Evolutionary conservation across 2,113 vertebrate species (phyloP), one percentile per base, ranked within the genome.

Genomic region (Micromys minutus): DNA sequence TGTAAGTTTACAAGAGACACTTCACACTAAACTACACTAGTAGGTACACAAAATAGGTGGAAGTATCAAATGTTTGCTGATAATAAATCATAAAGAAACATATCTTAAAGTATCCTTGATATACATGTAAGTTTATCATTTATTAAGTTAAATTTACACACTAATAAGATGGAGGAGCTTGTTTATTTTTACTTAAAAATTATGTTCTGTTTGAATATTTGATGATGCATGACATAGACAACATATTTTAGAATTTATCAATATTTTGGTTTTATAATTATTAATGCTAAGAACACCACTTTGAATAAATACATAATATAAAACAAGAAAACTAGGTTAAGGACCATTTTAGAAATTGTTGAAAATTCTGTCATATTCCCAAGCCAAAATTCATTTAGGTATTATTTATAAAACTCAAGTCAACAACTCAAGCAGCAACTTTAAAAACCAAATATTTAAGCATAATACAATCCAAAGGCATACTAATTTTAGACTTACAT

Each of bases 221-320:
- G 45, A n/a, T 69, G 12, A 31, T 52, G 2, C 31, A 69, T 22
- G 34, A 24, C 22, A 50, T 34, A 85, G 84, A 86, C 45, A 69
- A 69, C 63, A 86, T 86, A 67, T 69, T 50, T 86, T 86, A 86
- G 45, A 65, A 86, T 52, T 69, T 61, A 69, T 86, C 84, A 86
- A 67, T 86, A 69, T 86, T 86, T 86, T 86, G 61, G 5, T 69
- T 34, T 86, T n/a, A 24, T 86, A 86, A 69, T 52, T 45, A 69
- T 86, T 69, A 69, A 86, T 86, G 31, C 84, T 45, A 86, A 86
- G 84, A 86, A 86, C 0, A 50, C 31, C 17, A 67, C 45, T 67
- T 50, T 86, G 59, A 65, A 86, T 86, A 69, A 86, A 86, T 86
- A n/a, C 63, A 67, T 86, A 86, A 65, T 69, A 69, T 67, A 86